phyloP scores from a whole-genome alignment of 2,113 vertebrate genomes.

The human (Homo sapiens) region DNA sequence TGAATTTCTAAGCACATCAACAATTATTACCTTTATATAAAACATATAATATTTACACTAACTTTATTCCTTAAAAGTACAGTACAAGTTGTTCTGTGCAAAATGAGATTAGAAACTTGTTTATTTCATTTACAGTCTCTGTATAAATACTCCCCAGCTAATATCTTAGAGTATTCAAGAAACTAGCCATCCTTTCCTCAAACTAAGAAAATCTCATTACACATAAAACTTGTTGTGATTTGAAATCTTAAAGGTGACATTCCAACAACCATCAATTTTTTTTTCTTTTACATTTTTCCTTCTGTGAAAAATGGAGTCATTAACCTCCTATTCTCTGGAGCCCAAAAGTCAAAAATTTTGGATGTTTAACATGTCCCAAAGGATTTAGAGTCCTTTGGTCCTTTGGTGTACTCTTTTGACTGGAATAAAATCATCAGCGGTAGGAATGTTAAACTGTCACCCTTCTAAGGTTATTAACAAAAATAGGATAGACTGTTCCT shows the following conservation, averaged over 20 bases:
- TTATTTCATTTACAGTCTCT: background rate
- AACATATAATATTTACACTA: background rate
- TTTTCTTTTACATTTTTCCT: constrained; percentile 26
- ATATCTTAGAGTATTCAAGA: background rate
- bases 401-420: background rate
- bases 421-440: background rate
- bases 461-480: constrained; percentile 6
- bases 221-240: background rate
- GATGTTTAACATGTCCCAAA: background rate
- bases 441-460: background rate
- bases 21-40: constrained; percentile 32
- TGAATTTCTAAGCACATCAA: background rate
- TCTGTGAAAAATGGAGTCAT: background rate
- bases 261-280: background rate
- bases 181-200: background rate
- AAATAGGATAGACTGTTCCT: background rate
- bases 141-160: background rate
- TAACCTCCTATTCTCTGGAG: background rate
- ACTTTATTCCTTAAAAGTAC: background rate
- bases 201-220: constrained; percentile 28
- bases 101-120: background rate
- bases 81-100: background rate
- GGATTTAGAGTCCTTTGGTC: background rate
- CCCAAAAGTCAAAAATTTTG: background rate
- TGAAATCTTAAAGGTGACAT: constrained; percentile 21